phyloP scores from a whole-genome alignment of 2,113 vertebrate species.

The Ivindomyrus marchei region DNA sequence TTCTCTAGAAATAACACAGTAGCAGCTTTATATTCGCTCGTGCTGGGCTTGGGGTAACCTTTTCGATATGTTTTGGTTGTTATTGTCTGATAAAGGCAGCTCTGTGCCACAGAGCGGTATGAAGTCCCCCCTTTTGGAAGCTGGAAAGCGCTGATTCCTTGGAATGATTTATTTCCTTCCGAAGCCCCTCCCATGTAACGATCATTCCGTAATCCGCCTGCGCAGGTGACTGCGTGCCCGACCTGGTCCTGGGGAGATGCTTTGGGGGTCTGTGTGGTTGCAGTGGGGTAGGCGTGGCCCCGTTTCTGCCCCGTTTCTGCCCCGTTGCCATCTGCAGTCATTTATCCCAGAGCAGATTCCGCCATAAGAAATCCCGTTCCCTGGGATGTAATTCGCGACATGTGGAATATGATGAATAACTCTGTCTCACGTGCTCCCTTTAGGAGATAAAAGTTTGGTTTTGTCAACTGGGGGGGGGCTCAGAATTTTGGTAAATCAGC shows the following conservation, averaged over 20 bases:
- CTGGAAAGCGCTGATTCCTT: not conserved
- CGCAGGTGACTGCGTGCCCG: constrained; percentile 34
- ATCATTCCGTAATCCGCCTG: constrained; percentile 31
- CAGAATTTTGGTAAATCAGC: not conserved
- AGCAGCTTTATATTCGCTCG: not conserved
- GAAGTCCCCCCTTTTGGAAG: not conserved
- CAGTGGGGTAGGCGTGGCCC: not conserved
- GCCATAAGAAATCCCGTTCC: not conserved
- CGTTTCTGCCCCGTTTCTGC: not conserved
- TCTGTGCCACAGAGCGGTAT: not conserved
- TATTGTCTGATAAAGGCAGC: not conserved
- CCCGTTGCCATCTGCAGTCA: not conserved
- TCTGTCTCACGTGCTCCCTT: not conserved
- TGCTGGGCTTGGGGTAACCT: not conserved
- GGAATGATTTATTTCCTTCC: constrained; percentile 6
- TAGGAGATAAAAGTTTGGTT: not conserved
- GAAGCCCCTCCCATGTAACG: constrained; percentile 5
- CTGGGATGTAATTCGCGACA: not conserved
- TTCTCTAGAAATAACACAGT: not conserved
- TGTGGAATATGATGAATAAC: constrained; percentile 10
- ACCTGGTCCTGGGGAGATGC: not conserved
- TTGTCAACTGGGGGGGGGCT: not conserved
- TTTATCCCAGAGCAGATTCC: not conserved
- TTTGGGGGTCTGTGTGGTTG: not conserved
- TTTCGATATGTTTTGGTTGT: not conserved